Conservation (phyloP, 2,888 invertebrate species). For the Trachelus stipa region DNA sequence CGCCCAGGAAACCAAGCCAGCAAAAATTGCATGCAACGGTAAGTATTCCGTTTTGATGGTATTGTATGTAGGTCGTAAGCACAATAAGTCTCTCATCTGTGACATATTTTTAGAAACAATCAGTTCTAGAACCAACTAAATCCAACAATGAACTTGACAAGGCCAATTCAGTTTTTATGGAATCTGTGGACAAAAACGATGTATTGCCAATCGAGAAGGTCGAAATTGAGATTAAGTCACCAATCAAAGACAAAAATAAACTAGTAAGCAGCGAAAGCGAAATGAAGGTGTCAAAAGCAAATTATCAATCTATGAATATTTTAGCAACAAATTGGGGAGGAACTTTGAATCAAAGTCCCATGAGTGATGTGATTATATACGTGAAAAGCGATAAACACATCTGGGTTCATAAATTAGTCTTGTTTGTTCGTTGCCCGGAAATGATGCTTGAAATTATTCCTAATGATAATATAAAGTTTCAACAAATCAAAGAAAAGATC, state of each 20-base stretch:
- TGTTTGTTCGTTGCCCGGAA: constrained; percentile 63
- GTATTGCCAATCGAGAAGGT: background rate
- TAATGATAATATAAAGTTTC: constrained; percentile 39
- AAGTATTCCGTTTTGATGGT: background rate
- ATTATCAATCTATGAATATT: constrained; percentile 37
- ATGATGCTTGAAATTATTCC: constrained; percentile 58
- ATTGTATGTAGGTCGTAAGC: background rate
- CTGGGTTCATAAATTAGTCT: constrained; percentile 66
- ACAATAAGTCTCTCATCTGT: background rate
- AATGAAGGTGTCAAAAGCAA: constrained; percentile 19
- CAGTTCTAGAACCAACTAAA: background rate
- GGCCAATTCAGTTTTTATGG: background rate
- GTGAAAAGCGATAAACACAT: constrained; percentile 60
- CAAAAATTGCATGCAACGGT: background rate
- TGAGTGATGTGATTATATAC: constrained; percentile 66
- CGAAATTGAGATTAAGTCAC: background rate
- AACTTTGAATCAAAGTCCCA: constrained; percentile 55
- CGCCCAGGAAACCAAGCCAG: constrained; percentile 25
- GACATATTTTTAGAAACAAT: background rate
- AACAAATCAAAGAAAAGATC: constrained; percentile 46
- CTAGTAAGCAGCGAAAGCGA: background rate
- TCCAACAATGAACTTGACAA: background rate
- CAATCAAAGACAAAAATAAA: background rate
- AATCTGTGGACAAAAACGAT: background rate
- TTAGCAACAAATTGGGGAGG: constrained; percentile 56